Evolutionary conservation across 1,140 invertebrate species (phyloP).

Genomic region (Goniozus legneri): DNA sequence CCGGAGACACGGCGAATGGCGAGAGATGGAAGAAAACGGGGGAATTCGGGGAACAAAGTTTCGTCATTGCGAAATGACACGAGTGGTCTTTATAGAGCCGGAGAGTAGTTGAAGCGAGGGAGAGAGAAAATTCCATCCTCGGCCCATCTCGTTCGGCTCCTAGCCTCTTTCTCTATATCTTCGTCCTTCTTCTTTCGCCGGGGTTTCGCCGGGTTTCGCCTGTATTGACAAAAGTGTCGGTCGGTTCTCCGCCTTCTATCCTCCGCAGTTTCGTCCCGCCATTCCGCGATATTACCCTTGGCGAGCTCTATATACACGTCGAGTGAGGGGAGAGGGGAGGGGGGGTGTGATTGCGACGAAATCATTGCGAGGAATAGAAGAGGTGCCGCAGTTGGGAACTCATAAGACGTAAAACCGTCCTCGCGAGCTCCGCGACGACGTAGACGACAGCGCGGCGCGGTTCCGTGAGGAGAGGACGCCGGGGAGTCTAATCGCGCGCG

Average conservation of each 20-base stretch:
- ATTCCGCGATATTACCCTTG: constrained; percentile 51
- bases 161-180: not conserved
- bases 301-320: too few relatives aligned
- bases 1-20: not conserved
- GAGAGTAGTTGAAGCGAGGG: too few relatives aligned
- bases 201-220: constrained; percentile 8
- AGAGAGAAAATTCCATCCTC: constrained; percentile 25
- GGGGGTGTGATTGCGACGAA: constrained; percentile 49
- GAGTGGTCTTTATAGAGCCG: constrained; percentile 56
- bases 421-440: constrained; percentile 19
- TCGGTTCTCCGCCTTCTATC: constrained; percentile 22
- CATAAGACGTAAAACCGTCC: constrained; percentile 48
- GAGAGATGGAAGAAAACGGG: constrained; percentile 13
- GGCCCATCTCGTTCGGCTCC: constrained; percentile 13
- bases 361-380: constrained; percentile 52
- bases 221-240: constrained; percentile 56
- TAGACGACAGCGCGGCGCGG: constrained; percentile 9
- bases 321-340: constrained; percentile 14
- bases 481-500: not conserved
- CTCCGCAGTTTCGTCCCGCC: constrained; percentile 41
- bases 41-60: constrained; percentile 52
- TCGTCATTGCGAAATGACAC: constrained; percentile 57
- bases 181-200: constrained; percentile 8
- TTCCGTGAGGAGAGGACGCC: too few relatives aligned
- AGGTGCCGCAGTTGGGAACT: constrained; percentile 50